phyloP scores from a whole-genome alignment of 2,888 invertebrate genomes.

The Drosophila melanosoma region DNA sequence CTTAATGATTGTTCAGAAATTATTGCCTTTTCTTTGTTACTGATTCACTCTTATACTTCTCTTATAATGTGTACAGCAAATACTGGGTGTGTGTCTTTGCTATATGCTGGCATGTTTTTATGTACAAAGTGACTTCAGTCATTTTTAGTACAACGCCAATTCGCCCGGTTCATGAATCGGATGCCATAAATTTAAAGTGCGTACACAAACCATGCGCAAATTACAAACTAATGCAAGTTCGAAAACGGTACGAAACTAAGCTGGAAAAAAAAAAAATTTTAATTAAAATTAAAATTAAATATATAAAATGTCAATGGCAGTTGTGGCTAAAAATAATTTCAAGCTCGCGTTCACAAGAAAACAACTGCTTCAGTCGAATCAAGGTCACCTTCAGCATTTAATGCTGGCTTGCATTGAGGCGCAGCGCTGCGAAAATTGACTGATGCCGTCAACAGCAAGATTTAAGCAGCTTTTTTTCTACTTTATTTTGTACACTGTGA shows the following conservation, averaged over 20 bases:
- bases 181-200: conserved; percentile 24
- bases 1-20: conserved; percentile 41
- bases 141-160: conserved; percentile 23
- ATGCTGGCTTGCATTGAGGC: conserved; percentile 5
- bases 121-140: not conserved
- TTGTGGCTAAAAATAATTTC: not conserved
- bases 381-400: conserved; percentile 21
- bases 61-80: not conserved
- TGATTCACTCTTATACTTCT: conserved; percentile 1
- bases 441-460: conserved; percentile 9
- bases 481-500: not conserved
- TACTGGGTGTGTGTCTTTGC: conserved; percentile 2
- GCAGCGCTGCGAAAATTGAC: conserved; percentile 13
- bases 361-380: not conserved
- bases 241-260: not conserved
- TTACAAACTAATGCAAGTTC: not conserved
- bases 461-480: not conserved
- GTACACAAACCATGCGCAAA: not conserved
- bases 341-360: not conserved
- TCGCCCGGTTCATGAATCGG: conserved; percentile 15
- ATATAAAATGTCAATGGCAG: not conserved
- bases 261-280: too few relatives aligned
- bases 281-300: too few relatives aligned
- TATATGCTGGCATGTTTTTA: not conserved
- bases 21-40: not conserved